Conservation (phyloP, 2,797 vertebrate genomes). For the Distichodus sexfasciatus region DNA sequence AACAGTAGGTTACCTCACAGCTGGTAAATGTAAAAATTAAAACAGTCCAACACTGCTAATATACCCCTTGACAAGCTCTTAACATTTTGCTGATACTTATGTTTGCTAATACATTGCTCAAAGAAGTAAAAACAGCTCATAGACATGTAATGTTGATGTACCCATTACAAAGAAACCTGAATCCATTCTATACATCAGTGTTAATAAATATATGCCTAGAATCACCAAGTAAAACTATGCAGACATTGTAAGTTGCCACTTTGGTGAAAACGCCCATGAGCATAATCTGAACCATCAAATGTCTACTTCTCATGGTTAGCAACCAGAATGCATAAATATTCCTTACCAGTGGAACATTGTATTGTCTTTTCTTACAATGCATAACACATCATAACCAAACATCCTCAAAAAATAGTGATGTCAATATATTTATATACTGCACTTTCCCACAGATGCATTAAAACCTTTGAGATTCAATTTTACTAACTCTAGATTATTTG, state of each 20-base stretch:
- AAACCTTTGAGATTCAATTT: constrained; percentile 47
- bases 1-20: no score
- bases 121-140: constrained; percentile 6
- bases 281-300: constrained; percentile 14
- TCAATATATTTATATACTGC: constrained; percentile 55
- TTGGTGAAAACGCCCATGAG: constrained; percentile 23
- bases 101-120: constrained; percentile 17
- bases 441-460: constrained; percentile 58
- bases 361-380: constrained; percentile 56
- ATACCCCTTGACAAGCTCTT: constrained; percentile 9
- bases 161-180: constrained; percentile 9
- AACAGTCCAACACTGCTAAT: neutral
- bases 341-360: constrained; percentile 43
- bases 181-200: constrained; percentile 50
- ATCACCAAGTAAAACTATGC: constrained; percentile 18
- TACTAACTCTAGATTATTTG: constrained; percentile 75
- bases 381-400: constrained; percentile 57
- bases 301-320: constrained; percentile 29
- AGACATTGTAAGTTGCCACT: constrained; percentile 25
- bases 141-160: constrained; percentile 1
- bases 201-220: constrained; percentile 51
- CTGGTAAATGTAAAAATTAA: neutral
- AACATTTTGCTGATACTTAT: constrained; percentile 22
- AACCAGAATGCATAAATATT: constrained; percentile 48
- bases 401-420: constrained; percentile 68